Conservation (phyloP, 2,888 invertebrate species). For the Stictocephala bisonia region DNA sequence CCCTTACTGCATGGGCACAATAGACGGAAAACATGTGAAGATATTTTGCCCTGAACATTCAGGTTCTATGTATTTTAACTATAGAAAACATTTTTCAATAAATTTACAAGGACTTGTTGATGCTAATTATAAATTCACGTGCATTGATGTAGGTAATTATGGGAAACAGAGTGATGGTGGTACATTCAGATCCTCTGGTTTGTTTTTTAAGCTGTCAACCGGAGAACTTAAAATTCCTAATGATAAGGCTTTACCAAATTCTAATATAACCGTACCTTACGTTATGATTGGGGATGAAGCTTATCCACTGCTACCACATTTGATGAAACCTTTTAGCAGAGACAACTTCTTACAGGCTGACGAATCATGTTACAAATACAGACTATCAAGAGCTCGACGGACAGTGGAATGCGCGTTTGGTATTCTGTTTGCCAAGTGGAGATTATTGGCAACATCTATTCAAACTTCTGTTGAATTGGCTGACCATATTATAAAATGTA, state of each 20-base stretch:
- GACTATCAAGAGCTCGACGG: conserved; percentile 35
- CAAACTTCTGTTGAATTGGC: conserved; percentile 38
- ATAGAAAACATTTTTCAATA: conserved; percentile 25
- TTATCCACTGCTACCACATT: conserved; percentile 24
- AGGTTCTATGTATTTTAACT: conserved; percentile 41
- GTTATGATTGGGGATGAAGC: conserved; percentile 42
- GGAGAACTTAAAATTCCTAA: not conserved
- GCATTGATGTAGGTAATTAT: conserved; percentile 56
- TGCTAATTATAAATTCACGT: conserved; percentile 45
- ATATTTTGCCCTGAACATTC: conserved; percentile 30
- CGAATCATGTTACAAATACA: conserved; percentile 25
- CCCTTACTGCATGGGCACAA: not conserved
- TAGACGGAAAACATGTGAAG: conserved; percentile 42
- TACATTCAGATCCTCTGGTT: conserved; percentile 46
- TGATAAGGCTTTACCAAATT: not conserved
- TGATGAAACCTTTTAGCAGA: conserved; percentile 20
- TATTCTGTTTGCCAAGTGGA: conserved; percentile 45
- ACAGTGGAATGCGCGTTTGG: conserved; percentile 46
- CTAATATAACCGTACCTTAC: conserved; percentile 13
- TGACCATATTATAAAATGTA: conserved; percentile 46
- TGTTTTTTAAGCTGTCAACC: not conserved
- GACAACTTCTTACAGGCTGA: conserved; percentile 14
- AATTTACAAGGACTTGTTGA: conserved; percentile 40
- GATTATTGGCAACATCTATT: conserved; percentile 43
- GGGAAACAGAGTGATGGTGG: conserved; percentile 59